These are phyloP conservation scores for Solenodon paradoxus DNA, from an alignment of 2,113 vertebrate species.

Conservation along the genomic window DNA sequence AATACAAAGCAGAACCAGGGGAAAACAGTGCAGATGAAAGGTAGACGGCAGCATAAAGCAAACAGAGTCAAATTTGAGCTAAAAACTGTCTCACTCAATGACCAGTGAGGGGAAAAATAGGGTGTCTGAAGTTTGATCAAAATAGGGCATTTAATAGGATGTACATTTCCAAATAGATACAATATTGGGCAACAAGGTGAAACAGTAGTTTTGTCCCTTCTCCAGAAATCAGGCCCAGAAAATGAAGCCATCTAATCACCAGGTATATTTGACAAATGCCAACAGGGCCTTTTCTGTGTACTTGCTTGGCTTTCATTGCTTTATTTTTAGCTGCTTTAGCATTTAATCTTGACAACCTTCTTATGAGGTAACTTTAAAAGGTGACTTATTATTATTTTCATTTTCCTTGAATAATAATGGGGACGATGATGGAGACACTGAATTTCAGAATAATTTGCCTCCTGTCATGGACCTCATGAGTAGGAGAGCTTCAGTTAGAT, in stretches of 20 bases:
- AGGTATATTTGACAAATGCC: not conserved
- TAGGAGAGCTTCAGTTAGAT: not conserved
- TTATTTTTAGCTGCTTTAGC: not conserved
- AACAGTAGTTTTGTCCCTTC: not conserved
- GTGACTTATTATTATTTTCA: not conserved
- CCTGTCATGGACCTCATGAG: not conserved
- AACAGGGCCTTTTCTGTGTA: not conserved
- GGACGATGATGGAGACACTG: not conserved
- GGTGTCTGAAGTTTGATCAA: not conserved
- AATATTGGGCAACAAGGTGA: not conserved
- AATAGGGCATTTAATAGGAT: not conserved
- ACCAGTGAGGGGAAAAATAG: not conserved
- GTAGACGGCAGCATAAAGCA: not conserved
- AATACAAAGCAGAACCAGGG: not conserved
- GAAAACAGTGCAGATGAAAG: not conserved
- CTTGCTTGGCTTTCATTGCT: not conserved
- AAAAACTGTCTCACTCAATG: not conserved
- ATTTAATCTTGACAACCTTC: not conserved
- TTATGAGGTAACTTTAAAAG: not conserved
- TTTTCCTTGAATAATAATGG: not conserved
- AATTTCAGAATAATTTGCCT: not conserved
- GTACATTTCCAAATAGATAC: rapidly evolving
- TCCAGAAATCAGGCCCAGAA: not conserved
- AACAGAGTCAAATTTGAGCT: not conserved
- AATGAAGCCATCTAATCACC: not conserved